Base-by-base conservation (phyloP, 37 sponge, comb jelly and placozoan species). In the Halichondria panicea region DNA sequence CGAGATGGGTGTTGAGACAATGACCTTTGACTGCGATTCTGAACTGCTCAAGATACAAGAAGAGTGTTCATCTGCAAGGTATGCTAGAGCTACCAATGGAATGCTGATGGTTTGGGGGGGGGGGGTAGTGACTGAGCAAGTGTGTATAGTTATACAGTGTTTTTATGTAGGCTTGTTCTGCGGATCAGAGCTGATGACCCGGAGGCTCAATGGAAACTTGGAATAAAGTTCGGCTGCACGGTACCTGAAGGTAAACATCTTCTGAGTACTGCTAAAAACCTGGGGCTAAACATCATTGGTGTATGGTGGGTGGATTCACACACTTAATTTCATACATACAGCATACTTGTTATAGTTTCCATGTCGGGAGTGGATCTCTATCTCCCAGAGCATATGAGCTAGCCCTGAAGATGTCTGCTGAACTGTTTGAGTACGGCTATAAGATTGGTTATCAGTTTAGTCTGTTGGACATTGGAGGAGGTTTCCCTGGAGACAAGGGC, bases 391-490 rank as follows among this genome's bases (percentile, higher is more conserved):
- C 88, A 18, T 96, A 80, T 70, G 27, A 66, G 31, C 13, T 6
- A 6, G 97, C 94, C 11, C 77, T 96, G 9, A 70, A 80, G 43
- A 77, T 77, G 61, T 61, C 88, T 9, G n/a, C 58, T 6, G 44
- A 76, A 53, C 74, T 93, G 21, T 96, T 96, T 60, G 32, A 76
- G 24, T 63, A 78, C 42, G 94, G 43, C 6, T 70, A 64, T 13
- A 43, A 32, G 31, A 19, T 88, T 25, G 93, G 87, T 43, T 92
- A 60, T 43, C 34, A 80, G 15, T 87, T 93, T 34, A 80, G 69
- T 1, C 62, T 96, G 15, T 68, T 96, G 27, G 94, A 96, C 77
- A 93, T 96, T 55, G 97, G 97, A 39, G 97, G 97, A 18, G 97
- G 97, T 0, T 96, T 84, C 63, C 94, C 94, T 25, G 94, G 88